Evolutionary conservation across 2,797 vertebrate species (phyloP).

Genomic region (Hoplostethus mediterraneus): DNA sequence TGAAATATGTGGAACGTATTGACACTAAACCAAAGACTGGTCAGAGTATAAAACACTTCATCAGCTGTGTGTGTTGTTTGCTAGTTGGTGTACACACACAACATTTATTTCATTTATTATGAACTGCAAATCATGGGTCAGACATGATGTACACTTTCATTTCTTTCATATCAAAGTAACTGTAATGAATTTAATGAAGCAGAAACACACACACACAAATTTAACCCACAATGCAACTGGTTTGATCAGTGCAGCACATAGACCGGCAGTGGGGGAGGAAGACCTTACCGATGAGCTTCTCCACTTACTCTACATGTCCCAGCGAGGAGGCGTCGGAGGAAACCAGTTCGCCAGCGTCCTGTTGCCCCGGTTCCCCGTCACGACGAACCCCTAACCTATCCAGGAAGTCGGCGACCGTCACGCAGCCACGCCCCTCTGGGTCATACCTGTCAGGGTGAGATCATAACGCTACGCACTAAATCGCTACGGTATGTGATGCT

Average conservation of each 20-base stretch:
- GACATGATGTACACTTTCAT: no score
- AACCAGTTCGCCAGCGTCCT: neutral
- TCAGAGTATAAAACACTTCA: neutral
- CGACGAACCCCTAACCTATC: conserved; percentile 31
- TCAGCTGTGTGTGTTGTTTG: no score
- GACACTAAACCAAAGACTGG: neutral
- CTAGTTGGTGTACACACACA: no score
- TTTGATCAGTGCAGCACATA: neutral
- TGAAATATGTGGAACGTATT: conserved; percentile 13
- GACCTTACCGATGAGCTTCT: neutral
- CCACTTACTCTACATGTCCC: conserved; percentile 19
- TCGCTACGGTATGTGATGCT: neutral
- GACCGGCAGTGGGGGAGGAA: no score
- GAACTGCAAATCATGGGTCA: no score
- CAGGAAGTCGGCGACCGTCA: conserved; percentile 44
- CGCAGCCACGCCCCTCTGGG: conserved; percentile 22
- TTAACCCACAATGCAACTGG: neutral
- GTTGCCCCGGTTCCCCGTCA: neutral
- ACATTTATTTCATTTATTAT: no score
- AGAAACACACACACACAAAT: neutral
- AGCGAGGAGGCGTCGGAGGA: conserved; percentile 15
- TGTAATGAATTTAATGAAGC: neutral
- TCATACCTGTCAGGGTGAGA: conserved; percentile 45
- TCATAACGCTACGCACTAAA: neutral
- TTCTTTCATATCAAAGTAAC: neutral